phyloP scores from a whole-genome alignment of 2,797 vertebrate species.

The Miichthys miiuy region DNA sequence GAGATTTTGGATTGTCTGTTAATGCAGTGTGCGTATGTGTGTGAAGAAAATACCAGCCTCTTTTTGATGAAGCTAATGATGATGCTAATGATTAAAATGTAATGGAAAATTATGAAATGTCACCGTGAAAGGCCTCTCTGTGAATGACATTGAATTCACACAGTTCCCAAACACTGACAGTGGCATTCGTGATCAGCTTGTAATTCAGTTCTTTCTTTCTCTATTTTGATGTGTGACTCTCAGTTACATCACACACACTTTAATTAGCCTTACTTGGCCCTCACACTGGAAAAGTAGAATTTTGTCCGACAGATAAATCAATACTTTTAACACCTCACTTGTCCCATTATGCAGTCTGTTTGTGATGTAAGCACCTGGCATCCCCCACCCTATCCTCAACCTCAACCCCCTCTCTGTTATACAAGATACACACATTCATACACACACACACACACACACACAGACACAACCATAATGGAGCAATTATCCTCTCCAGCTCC shows the following conservation, averaged over 20 bases:
- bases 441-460: constrained; percentile 28
- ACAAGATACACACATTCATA: constrained; percentile 44
- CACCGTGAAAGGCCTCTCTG: neutral
- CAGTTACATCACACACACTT: constrained; percentile 51
- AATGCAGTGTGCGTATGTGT: neutral
- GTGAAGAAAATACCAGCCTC: neutral
- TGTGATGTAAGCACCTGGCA: constrained; percentile 57
- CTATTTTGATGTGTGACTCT: neutral
- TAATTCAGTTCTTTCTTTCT: neutral
- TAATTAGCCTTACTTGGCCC: constrained; percentile 62
- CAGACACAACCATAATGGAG: constrained; percentile 74
- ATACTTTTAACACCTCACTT: constrained; percentile 45
- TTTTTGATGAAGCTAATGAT: neutral
- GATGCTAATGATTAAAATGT: neutral
- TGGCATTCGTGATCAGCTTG: neutral
- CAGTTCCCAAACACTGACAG: neutral
- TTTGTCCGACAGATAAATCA: constrained; percentile 65
- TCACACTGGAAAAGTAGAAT: constrained; percentile 53
- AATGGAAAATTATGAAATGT: neutral
- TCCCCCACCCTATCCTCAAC: constrained; percentile 21
- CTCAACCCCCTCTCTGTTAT: constrained; percentile 15
- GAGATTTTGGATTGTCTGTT: neutral
- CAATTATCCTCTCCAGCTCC: constrained; percentile 81
- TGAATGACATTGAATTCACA: neutral
- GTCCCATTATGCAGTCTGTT: constrained; percentile 42